These are phyloP conservation scores for Congeria kusceri DNA, from an alignment of 2,888 invertebrate genomes.

Conservation along the genomic window DNA sequence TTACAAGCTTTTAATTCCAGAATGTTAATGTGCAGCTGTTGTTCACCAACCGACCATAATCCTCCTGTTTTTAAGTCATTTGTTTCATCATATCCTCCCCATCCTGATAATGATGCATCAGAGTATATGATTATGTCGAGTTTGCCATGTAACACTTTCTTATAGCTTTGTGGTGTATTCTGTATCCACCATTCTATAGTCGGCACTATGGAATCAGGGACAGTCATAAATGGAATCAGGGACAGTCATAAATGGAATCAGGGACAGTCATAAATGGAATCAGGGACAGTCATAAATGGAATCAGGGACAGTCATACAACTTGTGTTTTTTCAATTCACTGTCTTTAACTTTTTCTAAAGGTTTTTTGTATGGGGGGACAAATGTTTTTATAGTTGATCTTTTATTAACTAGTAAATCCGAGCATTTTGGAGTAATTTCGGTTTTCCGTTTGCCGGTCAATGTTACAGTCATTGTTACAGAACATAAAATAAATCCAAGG, in stretches of 20 bases:
- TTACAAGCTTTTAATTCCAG: slow-evolving; percentile 48
- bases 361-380: slow-evolving; percentile 44
- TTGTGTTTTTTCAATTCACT: slow-evolving; percentile 26
- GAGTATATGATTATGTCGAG: slow-evolving; percentile 29
- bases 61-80: slow-evolving; percentile 16
- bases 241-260: no score
- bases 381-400: slow-evolving; percentile 34
- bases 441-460: slow-evolving; percentile 19
- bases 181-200: slow-evolving; percentile 52
- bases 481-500: slow-evolving; percentile 43
- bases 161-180: slow-evolving; percentile 19
- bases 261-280: no score
- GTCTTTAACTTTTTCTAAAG: slow-evolving; percentile 42
- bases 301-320: slow-evolving; percentile 50
- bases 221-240: slow-evolving; percentile 25
- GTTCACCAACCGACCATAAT: slow-evolving; percentile 23
- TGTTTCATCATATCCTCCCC: slow-evolving; percentile 32
- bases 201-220: slow-evolving; percentile 1
- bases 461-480: slow-evolving; percentile 27
- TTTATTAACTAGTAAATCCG: slow-evolving; percentile 10
- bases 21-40: slow-evolving; percentile 39
- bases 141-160: slow-evolving; percentile 15
- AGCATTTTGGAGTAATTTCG: slow-evolving; percentile 12
- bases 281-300: no score
- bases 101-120: slow-evolving; percentile 50